These are phyloP conservation scores for Chrysaora quinquecirrha DNA, from an alignment of 30 jellyfish, hydroid and myxozoan genomes.

Conservation along the genomic window DNA sequence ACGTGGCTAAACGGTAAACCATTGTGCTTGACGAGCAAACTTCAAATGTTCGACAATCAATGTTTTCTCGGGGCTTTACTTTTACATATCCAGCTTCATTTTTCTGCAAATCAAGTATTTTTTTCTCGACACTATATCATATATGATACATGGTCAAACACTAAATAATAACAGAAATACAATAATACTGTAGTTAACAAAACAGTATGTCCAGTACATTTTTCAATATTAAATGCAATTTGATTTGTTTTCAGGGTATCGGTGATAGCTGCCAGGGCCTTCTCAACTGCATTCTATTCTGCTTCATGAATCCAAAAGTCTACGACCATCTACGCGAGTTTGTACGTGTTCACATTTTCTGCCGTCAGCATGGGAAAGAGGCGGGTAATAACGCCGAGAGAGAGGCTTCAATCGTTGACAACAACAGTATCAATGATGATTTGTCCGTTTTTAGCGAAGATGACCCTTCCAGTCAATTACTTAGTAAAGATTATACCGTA, in stretches of 20 bases:
- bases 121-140: too few species aligned
- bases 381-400: not conserved
- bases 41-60: too few species aligned
- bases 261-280: slow-evolving; percentile 91
- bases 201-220: not conserved
- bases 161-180: too few species aligned
- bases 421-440: not conserved
- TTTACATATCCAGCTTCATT: too few species aligned
- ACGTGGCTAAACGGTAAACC: too few species aligned
- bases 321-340: slow-evolving; percentile 37
- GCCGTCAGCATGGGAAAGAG: not conserved
- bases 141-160: too few species aligned
- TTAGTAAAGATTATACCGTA: not conserved
- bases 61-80: too few species aligned
- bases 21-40: too few species aligned
- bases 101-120: too few species aligned
- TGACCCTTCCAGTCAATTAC: not conserved
- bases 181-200: not conserved
- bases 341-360: slow-evolving; percentile 12
- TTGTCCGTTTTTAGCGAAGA: not conserved
- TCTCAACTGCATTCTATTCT: slow-evolving; percentile 84
- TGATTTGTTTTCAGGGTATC: too few species aligned
- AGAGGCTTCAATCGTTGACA: not conserved
- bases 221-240: not conserved
- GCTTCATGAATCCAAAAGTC: slow-evolving; percentile 83